These are phyloP conservation scores for Pseudocheirus occidentalis DNA, from an alignment of 2,797 vertebrate genomes.

Conservation along the genomic window DNA sequence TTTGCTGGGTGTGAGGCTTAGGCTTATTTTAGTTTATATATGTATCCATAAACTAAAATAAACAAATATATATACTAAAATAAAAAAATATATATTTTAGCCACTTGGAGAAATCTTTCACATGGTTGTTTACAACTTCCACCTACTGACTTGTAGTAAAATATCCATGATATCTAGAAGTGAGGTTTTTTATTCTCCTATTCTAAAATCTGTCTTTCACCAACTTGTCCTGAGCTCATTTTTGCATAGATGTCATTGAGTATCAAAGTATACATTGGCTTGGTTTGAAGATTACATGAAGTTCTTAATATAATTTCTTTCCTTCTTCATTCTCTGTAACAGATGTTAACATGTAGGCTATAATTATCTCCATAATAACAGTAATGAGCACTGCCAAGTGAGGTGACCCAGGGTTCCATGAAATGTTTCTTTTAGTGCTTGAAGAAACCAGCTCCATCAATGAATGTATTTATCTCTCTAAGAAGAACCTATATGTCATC, in stretches of 20 bases:
- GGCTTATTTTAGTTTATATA: background rate
- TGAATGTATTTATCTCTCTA: background rate
- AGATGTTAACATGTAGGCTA: background rate
- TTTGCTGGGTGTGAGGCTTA: background rate
- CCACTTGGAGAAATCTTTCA: background rate
- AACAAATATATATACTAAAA: no score
- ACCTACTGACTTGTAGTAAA: background rate
- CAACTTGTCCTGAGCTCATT: background rate
- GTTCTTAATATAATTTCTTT: background rate
- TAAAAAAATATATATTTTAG: no score
- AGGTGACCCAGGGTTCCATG: background rate
- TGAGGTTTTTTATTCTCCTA: background rate
- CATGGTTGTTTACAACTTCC: background rate
- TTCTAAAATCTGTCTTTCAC: background rate
- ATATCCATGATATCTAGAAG: background rate
- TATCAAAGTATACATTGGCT: background rate
- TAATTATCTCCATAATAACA: background rate
- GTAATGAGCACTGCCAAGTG: background rate
- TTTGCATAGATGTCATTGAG: background rate
- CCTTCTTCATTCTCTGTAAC: background rate
- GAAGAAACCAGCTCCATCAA: background rate
- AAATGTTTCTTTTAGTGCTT: background rate
- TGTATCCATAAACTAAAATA: no score
- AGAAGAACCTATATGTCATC: background rate
- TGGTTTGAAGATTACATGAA: background rate